Evolutionary conservation across 2,888 invertebrate genomes (phyloP), one percentile per base, ranked within the genome.

Genomic region (Scaptomyza reducta): DNA sequence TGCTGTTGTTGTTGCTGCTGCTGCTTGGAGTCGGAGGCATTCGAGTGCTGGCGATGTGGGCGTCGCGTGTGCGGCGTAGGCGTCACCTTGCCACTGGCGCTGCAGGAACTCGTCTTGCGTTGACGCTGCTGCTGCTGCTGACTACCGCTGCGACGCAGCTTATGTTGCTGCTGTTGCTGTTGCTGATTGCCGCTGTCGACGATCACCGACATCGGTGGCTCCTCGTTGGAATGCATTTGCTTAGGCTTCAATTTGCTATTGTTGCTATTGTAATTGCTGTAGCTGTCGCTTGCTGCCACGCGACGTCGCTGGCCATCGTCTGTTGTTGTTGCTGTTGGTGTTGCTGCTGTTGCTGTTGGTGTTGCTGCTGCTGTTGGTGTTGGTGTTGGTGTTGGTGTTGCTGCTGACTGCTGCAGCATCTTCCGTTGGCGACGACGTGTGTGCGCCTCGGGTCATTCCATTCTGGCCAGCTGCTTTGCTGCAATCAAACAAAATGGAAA

Each of bases 191-290:
- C 71, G 29, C 66, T 55, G 49, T 84, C 88, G 74, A 72, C 81
- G 68, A 79, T 79, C 79, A 80, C 76, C 77, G 79, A 74, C 88
- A 81, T 76, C 35, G 86, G 82, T 29, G 88, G 77, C 70, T 88
- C 88, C 70, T 87, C 87, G 79, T 82, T 89, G 89, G 89, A 89
- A 90, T 89, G 90, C 89, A 90, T 90, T 80, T 75, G 84, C 49
- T 74, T 65, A 70, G 70, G 33, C 68, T 58, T 70, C 57, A 77
- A 49, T 73, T 63, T 79, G 58, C 35, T 76, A 57, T 35, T 70
- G 55, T 13, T 77, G 51, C n/a, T 63, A 47, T 38, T 69, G 50
- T 70, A 49, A 62, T 40, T 67, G 56, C 33, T 75, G 85, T 70
- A 72, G 70, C 76, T 65, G 40, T 69, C 70, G 53, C 51, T 70